Evolutionary conservation across 2,113 vertebrate genomes (phyloP), one percentile per base, ranked within the genome.

Genomic region (Epinephelus cyanopodus): DNA sequence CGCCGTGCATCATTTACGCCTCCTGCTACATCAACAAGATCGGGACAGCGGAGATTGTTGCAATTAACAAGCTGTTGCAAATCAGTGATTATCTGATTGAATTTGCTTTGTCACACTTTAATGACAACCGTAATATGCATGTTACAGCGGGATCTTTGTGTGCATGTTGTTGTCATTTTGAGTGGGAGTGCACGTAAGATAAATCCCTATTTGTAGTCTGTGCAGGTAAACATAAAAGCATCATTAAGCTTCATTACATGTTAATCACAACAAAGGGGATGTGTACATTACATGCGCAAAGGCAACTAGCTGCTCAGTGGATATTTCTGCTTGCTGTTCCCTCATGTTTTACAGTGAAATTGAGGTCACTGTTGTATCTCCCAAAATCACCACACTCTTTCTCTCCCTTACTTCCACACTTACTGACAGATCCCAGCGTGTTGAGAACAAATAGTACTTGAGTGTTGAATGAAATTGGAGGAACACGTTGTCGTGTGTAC

Each of bases 391-490:
- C 52, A 6, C 54, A 23, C 57, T 33, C 60, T 37, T 47, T 42
- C 48, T 53, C 45, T 33, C 19, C 29, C 10, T 66, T 58, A 9
- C 61, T 29, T 70, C 12, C 29, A 81, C 66, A 67, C 68, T 71
- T 60, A 29, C 80, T 67, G 82, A 79, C 77, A 76, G 58, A 73
- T 74, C 63, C 45, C 39, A 76, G 33, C 2, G 61, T 78, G 74
- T 66, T 57, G 74, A 45, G 52, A 66, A 37, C 77, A 87, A 81
- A 90, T 84, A 29, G 61, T 71, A 21, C 48, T 70, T 75, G 78
- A 78, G 66, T 72, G 83, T 79, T 70, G 25, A 64, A 60, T 65
- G n/a, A 78, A 85, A 73, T 42, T 48, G 60, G 50, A 66, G 39
- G 47, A 73, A 72, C 42, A 45, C 69, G 62, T 65, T 74, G 65